Percentiles rank a stretch among this genome's conserved stretches.
These are phyloP conservation scores for Erpetoichthys calabaricus DNA, from an alignment of 2,797 vertebrate species.

Conservation along the genomic window DNA sequence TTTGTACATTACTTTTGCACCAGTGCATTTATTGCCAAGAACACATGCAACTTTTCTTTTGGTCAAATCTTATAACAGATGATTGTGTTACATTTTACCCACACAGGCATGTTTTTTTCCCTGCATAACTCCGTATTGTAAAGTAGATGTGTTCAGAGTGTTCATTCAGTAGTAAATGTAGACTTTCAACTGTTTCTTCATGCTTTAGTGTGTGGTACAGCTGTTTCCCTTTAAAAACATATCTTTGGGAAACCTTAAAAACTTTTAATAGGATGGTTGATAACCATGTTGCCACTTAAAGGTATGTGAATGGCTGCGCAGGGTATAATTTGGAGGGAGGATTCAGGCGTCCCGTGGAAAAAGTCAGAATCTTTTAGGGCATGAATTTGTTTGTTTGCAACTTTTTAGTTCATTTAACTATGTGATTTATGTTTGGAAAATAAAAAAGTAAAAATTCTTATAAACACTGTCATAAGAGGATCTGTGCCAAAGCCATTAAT, in stretches of 20 bases:
- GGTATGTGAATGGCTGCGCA: conserved; percentile 32
- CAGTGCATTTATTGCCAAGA: too few relatives aligned
- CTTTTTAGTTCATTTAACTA: conserved; percentile 14
- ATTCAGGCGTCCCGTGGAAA: conserved; percentile 22
- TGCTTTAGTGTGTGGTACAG: conserved; percentile 20
- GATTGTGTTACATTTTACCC: too few relatives aligned
- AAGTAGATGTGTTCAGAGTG: too few relatives aligned
- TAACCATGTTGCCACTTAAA: conserved; percentile 28
- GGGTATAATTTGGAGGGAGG: conserved; percentile 32
- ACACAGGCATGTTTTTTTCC: too few relatives aligned
- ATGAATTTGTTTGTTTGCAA: conserved; percentile 32
- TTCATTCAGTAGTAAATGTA: too few relatives aligned
- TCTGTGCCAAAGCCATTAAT: conserved; percentile 31
- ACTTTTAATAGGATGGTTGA: conserved; percentile 43
- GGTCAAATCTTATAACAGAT: too few relatives aligned
- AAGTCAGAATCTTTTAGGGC: conserved; percentile 18
- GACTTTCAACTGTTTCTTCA: too few relatives aligned
- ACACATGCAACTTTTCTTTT: too few relatives aligned
- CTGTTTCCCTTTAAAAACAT: conserved; percentile 39
- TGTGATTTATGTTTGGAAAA: conserved; percentile 35
- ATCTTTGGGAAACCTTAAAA: conserved; percentile 39
- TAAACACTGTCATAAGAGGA: conserved; percentile 25
- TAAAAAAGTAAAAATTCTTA: conserved; percentile 19
- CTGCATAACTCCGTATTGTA: too few relatives aligned
- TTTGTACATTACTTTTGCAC: too few relatives aligned